Percentiles rank a stretch among this genome's conserved stretches.
phyloP scores from a whole-genome alignment of 1,140 invertebrate genomes.

The Pseudomyrmex cubaensis region DNA sequence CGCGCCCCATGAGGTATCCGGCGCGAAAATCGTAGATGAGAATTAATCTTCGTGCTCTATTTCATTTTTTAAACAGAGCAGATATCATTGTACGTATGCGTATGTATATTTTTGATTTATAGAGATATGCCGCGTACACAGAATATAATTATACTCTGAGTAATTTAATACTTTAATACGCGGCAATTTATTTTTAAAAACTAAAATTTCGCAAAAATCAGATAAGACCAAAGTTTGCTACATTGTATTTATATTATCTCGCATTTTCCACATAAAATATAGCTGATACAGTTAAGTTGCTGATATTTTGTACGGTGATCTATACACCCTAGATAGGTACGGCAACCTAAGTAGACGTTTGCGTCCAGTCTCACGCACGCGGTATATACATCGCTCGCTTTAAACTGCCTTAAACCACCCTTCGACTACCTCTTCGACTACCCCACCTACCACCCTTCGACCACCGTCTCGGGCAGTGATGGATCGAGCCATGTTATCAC shows the following conservation, averaged over 20 bases:
- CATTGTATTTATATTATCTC: no score
- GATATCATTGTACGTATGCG: background rate
- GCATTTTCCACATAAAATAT: conserved; percentile 1
- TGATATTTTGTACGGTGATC: conserved; percentile 42
- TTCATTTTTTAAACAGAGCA: conserved; percentile 20
- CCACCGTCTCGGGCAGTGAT: conserved; percentile 82
- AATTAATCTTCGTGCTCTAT: conserved; percentile 45
- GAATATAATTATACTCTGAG: no score
- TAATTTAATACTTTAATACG: no score
- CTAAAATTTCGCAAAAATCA: no score
- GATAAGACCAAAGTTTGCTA: no score
- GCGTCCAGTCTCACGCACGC: conserved; percentile 77
- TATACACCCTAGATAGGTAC: conserved; percentile 30
- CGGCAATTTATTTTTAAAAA: no score
- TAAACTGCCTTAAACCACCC: conserved; percentile 75
- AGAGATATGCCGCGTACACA: background rate
- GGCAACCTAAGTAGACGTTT: conserved; percentile 60
- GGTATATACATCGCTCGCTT: conserved; percentile 67
- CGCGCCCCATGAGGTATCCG: conserved; percentile 35
- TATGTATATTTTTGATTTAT: background rate
- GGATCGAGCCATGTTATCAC: conserved; percentile 84
- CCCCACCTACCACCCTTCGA: conserved; percentile 73
- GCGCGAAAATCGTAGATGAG: conserved; percentile 46
- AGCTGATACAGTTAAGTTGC: background rate
- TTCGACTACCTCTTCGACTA: conserved; percentile 77